These are phyloP conservation scores for Dendrolimus houi DNA, from an alignment of 2,888 invertebrate genomes.

Conservation along the genomic window DNA sequence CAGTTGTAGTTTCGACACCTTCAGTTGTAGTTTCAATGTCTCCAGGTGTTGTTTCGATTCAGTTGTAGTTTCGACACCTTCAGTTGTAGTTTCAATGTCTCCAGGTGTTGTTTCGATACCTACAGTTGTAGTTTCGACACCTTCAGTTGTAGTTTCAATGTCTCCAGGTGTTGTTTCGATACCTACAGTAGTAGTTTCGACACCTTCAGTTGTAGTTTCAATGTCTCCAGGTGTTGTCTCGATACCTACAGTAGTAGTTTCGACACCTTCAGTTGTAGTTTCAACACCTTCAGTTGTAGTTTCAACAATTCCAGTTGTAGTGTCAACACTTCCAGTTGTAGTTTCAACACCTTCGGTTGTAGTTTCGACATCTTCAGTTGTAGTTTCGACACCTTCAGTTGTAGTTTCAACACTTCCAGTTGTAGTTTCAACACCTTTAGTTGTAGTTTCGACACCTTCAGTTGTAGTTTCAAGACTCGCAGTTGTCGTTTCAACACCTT, in stretches of 20 bases:
- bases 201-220: not conserved
- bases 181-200: not conserved
- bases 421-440: not conserved
- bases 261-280: slow-evolving; percentile 2
- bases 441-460: no score
- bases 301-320: not conserved
- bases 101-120: no score
- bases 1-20: no score
- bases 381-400: not conserved
- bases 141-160: no score
- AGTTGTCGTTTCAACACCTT: no score
- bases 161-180: no score
- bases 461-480: no score
- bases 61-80: no score
- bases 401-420: not conserved
- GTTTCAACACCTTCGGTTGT: not conserved
- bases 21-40: no score
- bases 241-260: slow-evolving; percentile 1
- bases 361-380: not conserved
- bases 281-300: slow-evolving; percentile 3
- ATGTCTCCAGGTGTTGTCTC: not conserved
- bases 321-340: not conserved
- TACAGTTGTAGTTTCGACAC: no score
- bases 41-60: no score
- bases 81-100: no score